Base-by-base conservation (phyloP, 2,113 vertebrate species). In the Ophthalmotilapia sp. region DNA sequence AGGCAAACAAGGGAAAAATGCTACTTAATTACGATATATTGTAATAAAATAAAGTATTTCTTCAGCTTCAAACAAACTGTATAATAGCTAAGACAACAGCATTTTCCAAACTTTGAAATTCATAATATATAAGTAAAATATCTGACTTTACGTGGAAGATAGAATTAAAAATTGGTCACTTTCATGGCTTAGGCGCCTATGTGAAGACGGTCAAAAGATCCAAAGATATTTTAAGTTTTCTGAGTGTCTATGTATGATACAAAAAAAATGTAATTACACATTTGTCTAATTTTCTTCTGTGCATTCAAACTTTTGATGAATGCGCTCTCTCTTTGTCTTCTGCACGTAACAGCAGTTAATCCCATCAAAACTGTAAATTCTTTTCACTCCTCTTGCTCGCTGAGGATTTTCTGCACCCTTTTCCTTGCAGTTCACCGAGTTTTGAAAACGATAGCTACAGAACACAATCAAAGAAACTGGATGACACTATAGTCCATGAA, bases 101-200 rank as follows among this genome's bases (percentile, higher is more conserved):
- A 23, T 42, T 42, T 23, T 23, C 62, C 36, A 23, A 70, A 36
- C 65, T n/a, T 15, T 6, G n/a, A 23, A 6, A 9, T 42, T 42
- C 38, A 70, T 42, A 0, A 23, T 70, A 9, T 14, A 70, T 0
- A 62, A 70, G 65, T 73, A 73, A 73, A 42, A 0, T 26, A 23
- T 70, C 38, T 70, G n/a, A 23, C 65, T 1, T 42, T 23, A 2
- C 0, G 0, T 36, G 4, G 3, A 38, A 36, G 31, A 62, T 11
- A 11, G 29, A 62, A 19, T 4, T 36, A 42, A 23, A 70, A 40
- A 23, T 12, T 8, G 65, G 19, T 42, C 31, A 7, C 60, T 65
- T 65, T 65, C 31, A 65, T 65, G 58, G 2, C 58, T 62, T 33
- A 62, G 58, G 5, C 0, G 6, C 31, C 58, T 1, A 2, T 36